Conservation (phyloP, 2,797 vertebrate species). For the Leptodactylus fallax region DNA sequence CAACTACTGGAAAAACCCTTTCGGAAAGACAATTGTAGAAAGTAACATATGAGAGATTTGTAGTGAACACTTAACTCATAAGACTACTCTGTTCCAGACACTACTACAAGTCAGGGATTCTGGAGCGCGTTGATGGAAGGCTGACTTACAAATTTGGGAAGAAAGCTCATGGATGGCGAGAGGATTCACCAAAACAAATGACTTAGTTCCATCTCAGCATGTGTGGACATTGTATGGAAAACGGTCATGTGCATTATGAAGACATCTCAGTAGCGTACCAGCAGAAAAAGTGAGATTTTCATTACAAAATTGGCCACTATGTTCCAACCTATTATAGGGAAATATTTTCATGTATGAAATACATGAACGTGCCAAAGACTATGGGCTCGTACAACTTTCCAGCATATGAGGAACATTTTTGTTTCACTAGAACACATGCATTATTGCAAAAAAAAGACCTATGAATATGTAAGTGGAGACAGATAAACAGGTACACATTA, state of each 20-base stretch:
- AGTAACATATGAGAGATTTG: neutral
- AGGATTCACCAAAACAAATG: constrained; percentile 20
- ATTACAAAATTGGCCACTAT: neutral
- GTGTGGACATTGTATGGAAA: neutral
- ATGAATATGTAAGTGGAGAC: neutral
- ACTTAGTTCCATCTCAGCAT: neutral
- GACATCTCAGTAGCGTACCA: neutral
- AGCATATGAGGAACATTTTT: too few species aligned
- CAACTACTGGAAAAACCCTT: too few species aligned
- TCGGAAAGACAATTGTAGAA: neutral
- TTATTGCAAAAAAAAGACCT: neutral
- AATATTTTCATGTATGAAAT: neutral
- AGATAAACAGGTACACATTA: neutral
- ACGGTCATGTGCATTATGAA: neutral
- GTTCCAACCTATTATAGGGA: neutral
- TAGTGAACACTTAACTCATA: neutral
- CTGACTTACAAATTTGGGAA: constrained; percentile 62
- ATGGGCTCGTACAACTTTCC: neutral
- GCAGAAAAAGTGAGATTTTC: neutral
- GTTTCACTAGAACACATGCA: neutral
- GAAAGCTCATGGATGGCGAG: constrained; percentile 56
- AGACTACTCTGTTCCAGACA: constrained; percentile 32
- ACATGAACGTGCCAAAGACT: neutral
- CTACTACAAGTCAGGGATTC: constrained; percentile 63
- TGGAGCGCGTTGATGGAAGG: constrained; percentile 57